Conservation (phyloP, 1,140 invertebrate species). For the Phocides pigmalion region DNA sequence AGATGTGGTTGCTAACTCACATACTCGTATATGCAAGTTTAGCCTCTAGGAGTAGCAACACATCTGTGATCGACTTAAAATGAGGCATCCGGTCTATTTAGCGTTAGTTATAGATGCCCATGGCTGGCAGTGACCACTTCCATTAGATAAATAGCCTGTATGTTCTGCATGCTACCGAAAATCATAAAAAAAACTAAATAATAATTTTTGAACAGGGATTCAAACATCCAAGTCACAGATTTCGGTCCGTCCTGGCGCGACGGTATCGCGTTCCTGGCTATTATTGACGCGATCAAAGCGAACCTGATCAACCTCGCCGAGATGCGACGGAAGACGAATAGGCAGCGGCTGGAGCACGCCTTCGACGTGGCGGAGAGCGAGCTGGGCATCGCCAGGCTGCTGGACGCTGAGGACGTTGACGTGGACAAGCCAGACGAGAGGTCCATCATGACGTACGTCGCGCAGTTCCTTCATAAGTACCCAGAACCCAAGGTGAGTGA, state of each 20-base stretch:
- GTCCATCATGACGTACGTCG: conserved; percentile 99
- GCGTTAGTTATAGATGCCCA: too few species aligned
- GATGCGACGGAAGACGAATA: conserved; percentile 90
- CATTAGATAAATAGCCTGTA: too few species aligned
- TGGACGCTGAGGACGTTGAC: conserved; percentile 99
- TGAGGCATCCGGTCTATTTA: too few species aligned
- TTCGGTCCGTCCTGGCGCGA: conserved; percentile 99
- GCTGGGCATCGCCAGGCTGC: conserved; percentile 95
- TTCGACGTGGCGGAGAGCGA: conserved; percentile 97
- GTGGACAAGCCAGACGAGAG: conserved; percentile 98
- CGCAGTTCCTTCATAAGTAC: conserved; percentile 98
- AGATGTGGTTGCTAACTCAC: too few species aligned
- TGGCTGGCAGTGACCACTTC: too few species aligned
- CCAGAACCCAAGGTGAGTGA: conserved; percentile 89
- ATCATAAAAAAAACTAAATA: too few species aligned
- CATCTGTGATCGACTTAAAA: too few species aligned
- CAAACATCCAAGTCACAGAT: conserved; percentile 95
- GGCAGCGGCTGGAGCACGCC: conserved; percentile 94
- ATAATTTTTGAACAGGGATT: conserved; percentile 86
- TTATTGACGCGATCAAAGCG: conserved; percentile 97
- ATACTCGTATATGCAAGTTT: too few species aligned
- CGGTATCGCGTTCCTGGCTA: conserved; percentile 97
- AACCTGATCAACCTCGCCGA: conserved; percentile 95
- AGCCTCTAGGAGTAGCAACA: too few species aligned
- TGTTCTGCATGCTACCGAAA: too few species aligned